Evolutionary conservation across 2,888 invertebrate species (phyloP), one percentile per base, ranked within the genome.

Genomic region (Parnassius glacialis): DNA sequence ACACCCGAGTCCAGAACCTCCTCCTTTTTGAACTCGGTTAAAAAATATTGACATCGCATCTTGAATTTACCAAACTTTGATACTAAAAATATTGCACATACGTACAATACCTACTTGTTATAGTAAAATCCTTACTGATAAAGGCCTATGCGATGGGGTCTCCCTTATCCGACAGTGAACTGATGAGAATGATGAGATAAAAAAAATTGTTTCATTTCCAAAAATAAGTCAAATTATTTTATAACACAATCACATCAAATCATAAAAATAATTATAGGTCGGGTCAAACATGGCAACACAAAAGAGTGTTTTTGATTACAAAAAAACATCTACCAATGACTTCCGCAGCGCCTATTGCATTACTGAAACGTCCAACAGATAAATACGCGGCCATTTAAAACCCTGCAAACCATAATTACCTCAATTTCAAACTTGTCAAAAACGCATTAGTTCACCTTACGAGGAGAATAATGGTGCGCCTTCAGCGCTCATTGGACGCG

Each of bases 341-440:
- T 84, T 84, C 83, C 85, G 83, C 76, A 69, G 69, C 68, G 60
- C 59, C 66, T 67, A 62, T 59, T 64, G 67, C 68, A 70, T 68
- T 68, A 78, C 68, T 66, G 73, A 71, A 76, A 75, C 74, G 76
- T 75, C 74, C 67, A 68, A 67, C 76, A 79, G 80, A 82, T 78
- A 84, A 84, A 87, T 84, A 83, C 71, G 74, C 68, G 67, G 78
- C 78, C 81, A 87, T 88, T 87, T 81, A 84, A 85, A 86, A 80
- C 74, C 72, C 81, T 81, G 89, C 88, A 79, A 87, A 84, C 79
- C 83, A 80, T 90, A 88, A 90, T 88, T 78, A 83, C 87, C 78
- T 83, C 85, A 88, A 90, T 91, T 90, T 84, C 80, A 80, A 87
- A 90, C 90, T 90, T 90, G 90, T 90, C 90, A 91, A 90, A 91